phyloP scores from a whole-genome alignment of 2,888 invertebrate species.

The Lepidochrysops patricia region DNA sequence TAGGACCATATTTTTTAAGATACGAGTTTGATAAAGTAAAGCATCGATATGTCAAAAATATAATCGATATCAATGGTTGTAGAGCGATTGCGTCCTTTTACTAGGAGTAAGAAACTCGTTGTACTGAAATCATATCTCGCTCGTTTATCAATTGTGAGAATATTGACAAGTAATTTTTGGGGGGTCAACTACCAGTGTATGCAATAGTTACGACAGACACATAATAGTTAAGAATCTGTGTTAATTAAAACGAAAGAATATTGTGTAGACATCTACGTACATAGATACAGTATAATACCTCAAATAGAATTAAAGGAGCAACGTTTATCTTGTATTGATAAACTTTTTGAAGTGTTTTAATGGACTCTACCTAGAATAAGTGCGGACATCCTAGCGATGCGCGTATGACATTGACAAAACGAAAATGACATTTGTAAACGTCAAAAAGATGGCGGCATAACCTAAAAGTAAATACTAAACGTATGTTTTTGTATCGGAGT shows the following conservation, averaged over 20 bases:
- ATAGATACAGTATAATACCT: constrained; percentile 8
- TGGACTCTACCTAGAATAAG: not conserved
- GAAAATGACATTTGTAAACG: constrained; percentile 24
- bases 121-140: not conserved
- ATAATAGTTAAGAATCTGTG: not conserved
- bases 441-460: not conserved
- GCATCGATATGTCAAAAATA: not conserved
- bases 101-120: not conserved
- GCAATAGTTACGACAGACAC: not conserved
- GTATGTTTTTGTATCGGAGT: no score
- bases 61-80: not conserved
- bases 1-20: no score
- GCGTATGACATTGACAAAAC: constrained; percentile 17
- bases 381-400: not conserved
- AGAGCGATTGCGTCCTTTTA: not conserved
- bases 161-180: not conserved
- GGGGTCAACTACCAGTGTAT: not conserved
- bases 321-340: constrained; percentile 10
- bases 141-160: not conserved
- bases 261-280: not conserved
- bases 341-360: constrained; percentile 8
- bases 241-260: not conserved
- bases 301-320: constrained; percentile 12
- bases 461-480: no score
- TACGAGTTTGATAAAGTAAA: no score